A percentile compares a stretch with the other conserved stretches of the same genome.
Conservation (phyloP, 1,140 invertebrate genomes). For the Neotoxoptera formosana region DNA sequence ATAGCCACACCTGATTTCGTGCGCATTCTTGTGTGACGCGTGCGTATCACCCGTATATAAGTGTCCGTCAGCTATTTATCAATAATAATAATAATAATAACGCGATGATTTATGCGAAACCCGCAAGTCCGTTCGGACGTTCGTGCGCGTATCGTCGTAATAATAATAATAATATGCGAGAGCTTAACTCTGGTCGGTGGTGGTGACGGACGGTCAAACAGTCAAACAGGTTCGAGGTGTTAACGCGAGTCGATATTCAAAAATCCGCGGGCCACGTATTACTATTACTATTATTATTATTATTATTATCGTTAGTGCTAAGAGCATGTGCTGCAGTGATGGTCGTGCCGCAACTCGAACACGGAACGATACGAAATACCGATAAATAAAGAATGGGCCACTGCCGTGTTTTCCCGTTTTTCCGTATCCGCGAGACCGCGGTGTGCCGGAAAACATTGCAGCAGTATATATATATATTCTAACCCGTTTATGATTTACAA, state of each 20-base stretch:
- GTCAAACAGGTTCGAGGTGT: slow-evolving; percentile 43
- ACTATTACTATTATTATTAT: neutral
- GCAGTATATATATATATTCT: too few relatives aligned
- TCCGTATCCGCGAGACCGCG: neutral
- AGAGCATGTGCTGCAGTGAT: too few relatives aligned
- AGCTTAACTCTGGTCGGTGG: too few relatives aligned
- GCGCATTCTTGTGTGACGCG: neutral
- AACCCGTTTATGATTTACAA: too few relatives aligned
- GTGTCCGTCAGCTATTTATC: slow-evolving; percentile 32
- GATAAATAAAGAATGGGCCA: neutral
- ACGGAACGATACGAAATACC: neutral
- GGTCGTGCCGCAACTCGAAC: neutral
- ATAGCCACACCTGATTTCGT: neutral
- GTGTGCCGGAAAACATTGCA: too few relatives aligned
- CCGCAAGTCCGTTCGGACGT: neutral
- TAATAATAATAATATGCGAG: neutral
- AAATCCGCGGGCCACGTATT: slow-evolving; percentile 4
- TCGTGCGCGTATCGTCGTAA: neutral
- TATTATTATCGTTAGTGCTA: neutral
- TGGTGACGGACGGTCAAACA: neutral
- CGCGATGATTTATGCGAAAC: slow-evolving; percentile 41
- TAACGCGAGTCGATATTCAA: slow-evolving; percentile 21
- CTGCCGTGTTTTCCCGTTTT: neutral
- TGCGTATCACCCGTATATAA: neutral
- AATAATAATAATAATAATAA: neutral